phyloP scores from a whole-genome alignment of 2,888 invertebrate genomes.

The Brenthis hecate region DNA sequence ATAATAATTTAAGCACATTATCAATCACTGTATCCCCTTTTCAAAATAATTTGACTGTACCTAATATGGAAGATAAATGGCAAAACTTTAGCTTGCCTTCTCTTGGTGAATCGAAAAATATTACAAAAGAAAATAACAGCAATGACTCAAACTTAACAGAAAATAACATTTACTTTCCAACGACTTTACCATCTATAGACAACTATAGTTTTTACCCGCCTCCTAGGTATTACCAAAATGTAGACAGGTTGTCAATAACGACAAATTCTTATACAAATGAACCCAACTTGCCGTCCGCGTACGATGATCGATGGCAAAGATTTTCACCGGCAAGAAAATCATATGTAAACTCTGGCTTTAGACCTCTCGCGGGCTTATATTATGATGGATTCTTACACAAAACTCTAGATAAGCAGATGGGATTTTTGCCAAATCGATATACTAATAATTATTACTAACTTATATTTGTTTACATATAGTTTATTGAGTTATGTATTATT shows the following conservation, averaged over 20 bases:
- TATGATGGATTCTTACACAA: conserved; percentile 72
- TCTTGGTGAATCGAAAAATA: conserved; percentile 34
- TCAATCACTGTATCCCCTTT: conserved; percentile 42
- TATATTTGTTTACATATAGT: not conserved
- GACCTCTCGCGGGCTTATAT: conserved; percentile 72
- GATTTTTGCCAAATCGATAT: conserved; percentile 54
- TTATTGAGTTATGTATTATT: not conserved
- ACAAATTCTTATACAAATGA: conserved; percentile 51
- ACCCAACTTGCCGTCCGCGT: conserved; percentile 51
- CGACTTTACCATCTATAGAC: conserved; percentile 8
- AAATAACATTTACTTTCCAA: conserved; percentile 36
- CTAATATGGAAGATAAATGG: conserved; percentile 46
- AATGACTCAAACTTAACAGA: conserved; percentile 41
- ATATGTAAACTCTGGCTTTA: conserved; percentile 56
- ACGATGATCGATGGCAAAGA: conserved; percentile 64
- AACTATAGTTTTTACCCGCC: conserved; percentile 50
- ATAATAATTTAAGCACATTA: conserved; percentile 42
- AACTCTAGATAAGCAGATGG: conserved; percentile 54
- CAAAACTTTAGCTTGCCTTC: conserved; percentile 48
- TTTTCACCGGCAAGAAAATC: conserved; percentile 53
- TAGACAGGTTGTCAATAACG: conserved; percentile 66
- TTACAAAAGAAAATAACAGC: conserved; percentile 33
- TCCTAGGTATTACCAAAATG: conserved; percentile 52
- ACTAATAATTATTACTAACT: conserved; percentile 31
- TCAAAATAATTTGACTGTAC: conserved; percentile 41